phyloP scores from a whole-genome alignment of 2,113 vertebrate genomes.

The Murina feae region DNA sequence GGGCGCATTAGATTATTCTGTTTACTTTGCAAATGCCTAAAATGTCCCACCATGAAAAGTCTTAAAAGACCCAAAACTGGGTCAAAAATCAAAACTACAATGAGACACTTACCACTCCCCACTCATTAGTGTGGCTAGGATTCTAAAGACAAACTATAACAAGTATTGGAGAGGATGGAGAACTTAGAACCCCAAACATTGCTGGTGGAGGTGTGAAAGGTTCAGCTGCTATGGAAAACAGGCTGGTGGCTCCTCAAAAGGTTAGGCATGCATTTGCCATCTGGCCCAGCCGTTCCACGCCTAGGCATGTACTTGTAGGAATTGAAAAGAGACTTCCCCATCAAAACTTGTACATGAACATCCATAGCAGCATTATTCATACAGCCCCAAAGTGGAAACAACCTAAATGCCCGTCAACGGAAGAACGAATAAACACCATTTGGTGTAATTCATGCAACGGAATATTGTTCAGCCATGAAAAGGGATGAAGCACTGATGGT shows the following conservation, averaged over 20 bases:
- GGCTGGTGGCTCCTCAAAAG: not conserved
- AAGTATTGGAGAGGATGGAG: not conserved
- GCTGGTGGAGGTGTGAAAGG: not conserved
- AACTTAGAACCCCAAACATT: fast-evolving
- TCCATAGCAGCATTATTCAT: too few relatives aligned
- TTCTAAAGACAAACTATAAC: not conserved
- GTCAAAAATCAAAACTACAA: not conserved
- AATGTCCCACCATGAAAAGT: not conserved
- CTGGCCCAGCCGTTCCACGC: not conserved
- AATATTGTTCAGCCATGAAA: not conserved
- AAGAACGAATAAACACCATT: not conserved
- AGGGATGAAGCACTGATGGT: not conserved
- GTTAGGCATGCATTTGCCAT: not conserved
- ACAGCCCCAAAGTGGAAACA: not conserved
- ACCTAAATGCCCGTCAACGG: not conserved
- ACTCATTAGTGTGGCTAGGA: not conserved
- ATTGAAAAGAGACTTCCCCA: not conserved
- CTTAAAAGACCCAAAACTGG: not conserved
- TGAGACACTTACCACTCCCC: not conserved
- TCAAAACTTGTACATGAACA: not conserved
- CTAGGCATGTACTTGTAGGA: too few relatives aligned
- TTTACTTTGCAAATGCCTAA: not conserved
- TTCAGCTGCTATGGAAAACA: not conserved
- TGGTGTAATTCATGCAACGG: fast-evolving
- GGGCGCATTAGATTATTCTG: not conserved